A percentile compares a stretch with the other conserved stretches of the same genome.
Evolutionary conservation across 2,797 vertebrate genomes (phyloP).

Genomic region (Halcyon leucocephala): DNA sequence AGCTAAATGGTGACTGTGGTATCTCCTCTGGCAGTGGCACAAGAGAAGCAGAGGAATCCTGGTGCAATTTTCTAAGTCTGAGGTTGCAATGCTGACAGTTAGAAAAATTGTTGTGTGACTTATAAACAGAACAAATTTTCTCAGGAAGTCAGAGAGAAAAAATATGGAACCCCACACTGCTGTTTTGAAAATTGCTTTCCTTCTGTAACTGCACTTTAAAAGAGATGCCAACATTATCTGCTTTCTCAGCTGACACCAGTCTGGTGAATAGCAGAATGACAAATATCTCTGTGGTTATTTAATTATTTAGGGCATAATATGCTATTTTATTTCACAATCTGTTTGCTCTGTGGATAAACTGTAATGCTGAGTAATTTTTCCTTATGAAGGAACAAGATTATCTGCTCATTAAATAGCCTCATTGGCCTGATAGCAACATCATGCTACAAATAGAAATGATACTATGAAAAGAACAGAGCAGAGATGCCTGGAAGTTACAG

Average conservation of each 20-base stretch:
- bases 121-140: not conserved
- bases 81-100: not conserved
- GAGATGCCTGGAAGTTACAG: not conserved
- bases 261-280: slow-evolving; percentile 37
- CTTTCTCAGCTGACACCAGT: not conserved
- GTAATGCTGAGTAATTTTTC: slow-evolving; percentile 60
- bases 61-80: not conserved
- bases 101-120: not conserved
- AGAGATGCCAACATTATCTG: not conserved
- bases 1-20: not conserved
- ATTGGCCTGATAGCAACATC: not conserved
- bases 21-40: not conserved
- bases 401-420: slow-evolving; percentile 39
- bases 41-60: not conserved
- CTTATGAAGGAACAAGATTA: slow-evolving; percentile 54
- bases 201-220: slow-evolving; percentile 15
- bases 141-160: not conserved
- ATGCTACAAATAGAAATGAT: not conserved
- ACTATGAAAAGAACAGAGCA: not conserved
- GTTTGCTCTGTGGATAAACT: slow-evolving; percentile 57
- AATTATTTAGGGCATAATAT: slow-evolving; percentile 54
- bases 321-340: slow-evolving; percentile 56
- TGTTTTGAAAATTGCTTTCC: not conserved
- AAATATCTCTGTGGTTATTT: slow-evolving; percentile 42
- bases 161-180: not conserved